phyloP scores from a whole-genome alignment of 2,113 vertebrate genomes.

The Pomatorhinus ruficollis region DNA sequence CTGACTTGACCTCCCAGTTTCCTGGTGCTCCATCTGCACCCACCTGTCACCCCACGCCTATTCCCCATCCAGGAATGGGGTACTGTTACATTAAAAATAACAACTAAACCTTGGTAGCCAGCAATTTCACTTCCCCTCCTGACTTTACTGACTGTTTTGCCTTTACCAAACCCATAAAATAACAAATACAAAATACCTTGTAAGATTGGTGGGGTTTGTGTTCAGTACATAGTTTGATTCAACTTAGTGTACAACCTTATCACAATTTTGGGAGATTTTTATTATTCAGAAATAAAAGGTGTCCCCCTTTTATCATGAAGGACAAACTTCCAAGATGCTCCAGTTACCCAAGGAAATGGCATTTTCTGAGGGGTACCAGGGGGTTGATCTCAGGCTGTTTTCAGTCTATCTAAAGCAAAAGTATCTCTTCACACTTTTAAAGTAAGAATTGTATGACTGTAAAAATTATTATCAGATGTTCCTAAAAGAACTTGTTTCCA shows the following conservation, averaged over 20 bases:
- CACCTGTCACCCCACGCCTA: background rate
- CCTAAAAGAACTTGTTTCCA: background rate
- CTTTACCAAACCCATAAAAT: background rate
- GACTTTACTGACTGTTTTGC: background rate
- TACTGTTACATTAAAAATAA: conserved; percentile 33
- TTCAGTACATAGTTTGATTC: background rate
- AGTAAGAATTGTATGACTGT: background rate
- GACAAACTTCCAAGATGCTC: background rate
- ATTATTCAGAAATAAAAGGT: background rate
- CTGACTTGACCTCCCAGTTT: conserved; percentile 17
- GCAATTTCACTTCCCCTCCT: background rate
- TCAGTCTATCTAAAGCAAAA: background rate
- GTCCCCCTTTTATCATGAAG: background rate
- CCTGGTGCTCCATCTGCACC: background rate
- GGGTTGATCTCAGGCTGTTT: background rate
- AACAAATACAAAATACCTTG: background rate
- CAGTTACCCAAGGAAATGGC: background rate
- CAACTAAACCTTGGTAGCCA: background rate
- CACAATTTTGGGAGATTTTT: background rate
- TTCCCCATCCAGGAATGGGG: background rate
- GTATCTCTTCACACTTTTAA: background rate
- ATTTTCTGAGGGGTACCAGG: background rate
- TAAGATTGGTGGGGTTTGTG: background rate
- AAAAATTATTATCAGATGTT: background rate
- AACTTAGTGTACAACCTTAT: background rate